Evolutionary conservation across 2,113 vertebrate genomes (phyloP), one percentile per base, ranked within the genome.

Genomic region (Dryoscopus gambensis): DNA sequence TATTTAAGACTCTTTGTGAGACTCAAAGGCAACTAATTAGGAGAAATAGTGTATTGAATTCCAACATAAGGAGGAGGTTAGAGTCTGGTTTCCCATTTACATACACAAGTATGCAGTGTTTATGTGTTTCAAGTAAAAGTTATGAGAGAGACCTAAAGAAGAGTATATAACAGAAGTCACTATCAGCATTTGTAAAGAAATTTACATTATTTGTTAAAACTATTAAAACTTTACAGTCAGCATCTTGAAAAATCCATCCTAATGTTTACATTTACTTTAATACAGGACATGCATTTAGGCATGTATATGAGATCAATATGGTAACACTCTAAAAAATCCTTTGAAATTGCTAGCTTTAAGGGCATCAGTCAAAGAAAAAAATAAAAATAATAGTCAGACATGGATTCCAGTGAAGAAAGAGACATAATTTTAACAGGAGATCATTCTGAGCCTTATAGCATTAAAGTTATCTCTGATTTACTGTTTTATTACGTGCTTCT

Each of bases 11-110:
- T 71, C 89, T 87, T 37, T 92, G 52, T 86, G 67, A 91, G 65
- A 81, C 62, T 92, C 76, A 96, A 95, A 95, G 84, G 80, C 64
- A 92, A 71, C 74, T 95, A 92, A 93, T 89, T 74, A 92, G 80
- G 69, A 94, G 64, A 92, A 95, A 95, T 60, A 91, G 53, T 25
- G 57, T 42, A 87, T 3, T 94, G 91, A 94, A 95, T 87, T 87
- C 24, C 55, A 92, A 52, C 65, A 49, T 49, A 57, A 84, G 79
- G 53, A 96, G 60, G 22, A 77, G 39, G 56, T 67, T 55, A 89
- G 63, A 68, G 59, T 31, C 64, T 92, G 33, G 10, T 68, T 90
- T 50, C 24, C 80, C 60, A 90, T 80, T 94, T 90, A 79, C n/a
- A 53, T 76, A 78, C 28, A 88, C 17, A 95, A 68, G 17, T 39